phyloP scores from a whole-genome alignment of 2,113 vertebrate genomes.

The Nettapus auritus region DNA sequence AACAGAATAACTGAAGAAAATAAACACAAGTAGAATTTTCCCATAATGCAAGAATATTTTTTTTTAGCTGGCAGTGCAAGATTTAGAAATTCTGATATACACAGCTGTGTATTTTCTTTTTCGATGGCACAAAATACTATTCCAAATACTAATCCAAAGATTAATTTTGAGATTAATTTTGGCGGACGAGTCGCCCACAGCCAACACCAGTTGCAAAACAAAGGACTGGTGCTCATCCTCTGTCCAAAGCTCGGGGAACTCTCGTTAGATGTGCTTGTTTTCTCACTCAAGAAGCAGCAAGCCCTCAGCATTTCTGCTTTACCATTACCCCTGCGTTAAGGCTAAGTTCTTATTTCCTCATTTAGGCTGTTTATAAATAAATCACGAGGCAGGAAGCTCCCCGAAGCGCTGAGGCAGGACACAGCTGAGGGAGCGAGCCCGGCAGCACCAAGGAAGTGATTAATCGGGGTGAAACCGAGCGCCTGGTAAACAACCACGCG shows the following conservation, averaged over 20 bases:
- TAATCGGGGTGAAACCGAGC: neutral
- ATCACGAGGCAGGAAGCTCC: neutral
- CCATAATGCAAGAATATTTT: neutral
- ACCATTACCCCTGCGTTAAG: neutral
- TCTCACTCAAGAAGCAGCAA: neutral
- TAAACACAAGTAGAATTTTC: neutral
- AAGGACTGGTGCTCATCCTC: neutral
- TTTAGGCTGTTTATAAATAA: neutral
- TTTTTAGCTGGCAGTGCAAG: neutral
- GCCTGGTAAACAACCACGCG: neutral
- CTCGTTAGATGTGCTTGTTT: neutral
- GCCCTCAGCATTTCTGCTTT: neutral
- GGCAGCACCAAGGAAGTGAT: constrained; percentile 49
- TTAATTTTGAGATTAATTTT: neutral
- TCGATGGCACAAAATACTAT: neutral
- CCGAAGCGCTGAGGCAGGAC: no score
- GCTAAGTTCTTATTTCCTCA: neutral
- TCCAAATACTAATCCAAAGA: neutral
- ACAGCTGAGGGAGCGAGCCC: neutral
- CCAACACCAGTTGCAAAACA: neutral
- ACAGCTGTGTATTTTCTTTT: neutral
- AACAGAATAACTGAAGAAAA: neutral
- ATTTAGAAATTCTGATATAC: neutral
- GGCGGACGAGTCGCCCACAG: neutral
- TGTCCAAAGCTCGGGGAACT: neutral